Percentiles rank a stretch among this genome's conserved stretches.
These are phyloP conservation scores for Huso huso DNA, from an alignment of 2,797 vertebrate genomes.

Conservation along the genomic window DNA sequence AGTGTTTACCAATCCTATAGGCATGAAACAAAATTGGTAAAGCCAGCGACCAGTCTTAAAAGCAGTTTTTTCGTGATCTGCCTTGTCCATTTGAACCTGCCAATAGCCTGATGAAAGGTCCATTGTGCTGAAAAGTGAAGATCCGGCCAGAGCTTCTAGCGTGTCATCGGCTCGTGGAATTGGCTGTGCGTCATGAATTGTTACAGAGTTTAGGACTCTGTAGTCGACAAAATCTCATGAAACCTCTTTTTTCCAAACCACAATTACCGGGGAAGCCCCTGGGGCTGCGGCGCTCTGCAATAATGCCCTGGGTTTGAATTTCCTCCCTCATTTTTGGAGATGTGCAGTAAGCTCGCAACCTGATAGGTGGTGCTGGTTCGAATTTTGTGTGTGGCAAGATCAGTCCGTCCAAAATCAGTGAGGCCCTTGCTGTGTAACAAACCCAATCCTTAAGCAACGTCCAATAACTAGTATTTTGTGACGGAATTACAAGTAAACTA, in stretches of 20 bases:
- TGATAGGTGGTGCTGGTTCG: too few relatives aligned
- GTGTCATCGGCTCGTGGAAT: constrained; percentile 21
- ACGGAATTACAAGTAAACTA: too few relatives aligned
- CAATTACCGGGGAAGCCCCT: too few relatives aligned
- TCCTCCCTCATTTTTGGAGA: too few relatives aligned
- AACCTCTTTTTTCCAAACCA: background rate
- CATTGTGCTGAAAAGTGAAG: constrained; percentile 12
- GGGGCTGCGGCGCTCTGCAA: too few relatives aligned
- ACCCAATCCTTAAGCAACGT: too few relatives aligned
- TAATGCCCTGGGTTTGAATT: too few relatives aligned
- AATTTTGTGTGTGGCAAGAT: too few relatives aligned
- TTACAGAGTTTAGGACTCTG: constrained; percentile 18
- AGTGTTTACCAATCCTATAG: constrained; percentile 8
- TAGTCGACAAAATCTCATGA: constrained; percentile 19
- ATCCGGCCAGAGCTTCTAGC: constrained; percentile 16
- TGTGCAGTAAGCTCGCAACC: too few relatives aligned
- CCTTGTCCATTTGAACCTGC: constrained; percentile 19
- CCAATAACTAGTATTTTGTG: too few relatives aligned
- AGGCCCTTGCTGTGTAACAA: too few relatives aligned
- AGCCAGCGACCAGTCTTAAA: background rate
- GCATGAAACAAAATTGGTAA: constrained; percentile 3
- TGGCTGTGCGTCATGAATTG: constrained; percentile 18
- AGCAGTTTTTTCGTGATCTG: constrained; percentile 17
- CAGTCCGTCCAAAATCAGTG: too few relatives aligned
- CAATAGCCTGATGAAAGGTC: constrained; percentile 17